Evolutionary conservation across 2,797 vertebrate species (phyloP), one percentile per base, ranked within the genome.

Genomic region (Apogon hyalosoma): DNA sequence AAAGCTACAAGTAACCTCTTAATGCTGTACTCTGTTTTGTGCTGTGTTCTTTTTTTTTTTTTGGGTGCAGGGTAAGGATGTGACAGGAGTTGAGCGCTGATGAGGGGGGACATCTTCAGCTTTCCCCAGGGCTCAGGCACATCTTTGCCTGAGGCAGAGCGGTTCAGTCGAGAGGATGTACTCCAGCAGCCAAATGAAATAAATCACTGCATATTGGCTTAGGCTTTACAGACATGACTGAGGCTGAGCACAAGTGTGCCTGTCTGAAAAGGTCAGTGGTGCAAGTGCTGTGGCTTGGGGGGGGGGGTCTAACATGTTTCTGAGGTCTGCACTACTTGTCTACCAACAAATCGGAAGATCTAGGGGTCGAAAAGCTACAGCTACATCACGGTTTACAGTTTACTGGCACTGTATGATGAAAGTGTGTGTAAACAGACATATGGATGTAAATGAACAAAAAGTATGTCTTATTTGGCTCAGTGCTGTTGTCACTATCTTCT

Each of bases 251-350:
- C 72, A 56, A 76, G 68, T 39, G 8, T 48, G 83, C 55, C 79
- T 64, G 81, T 80, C 68, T 80, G 75, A 81, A 92, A 91, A 88
- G 85, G 89, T 89, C 84, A 84, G 55, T 12, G 61, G 80, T 77
- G 83, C 76, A 80, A 84, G 80, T 58, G 66, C 71, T 65, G 53
- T 67, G 42, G 63, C 63, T 8, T 3, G n/a, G 6, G 48, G 50
- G 38, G 36, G 45, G 14, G 36, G 56, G 59, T 39, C 13, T 21
- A 38, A 79, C 79, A 82, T 28, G 1, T 82, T 80, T 66, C 54
- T 60, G 74, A 75, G 59, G 56, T 70, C 58, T 40, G 24, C 68
- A 56, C 73, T 69, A 63, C 64, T 83, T 76, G 72, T 83, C 73
- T 62, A 68, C 51, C 58, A 57, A 38, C 78, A 59, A 55, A 65